Evolutionary conservation across 1,140 invertebrate genomes (phyloP).

Genomic region (Anagrus nilaparvatae): DNA sequence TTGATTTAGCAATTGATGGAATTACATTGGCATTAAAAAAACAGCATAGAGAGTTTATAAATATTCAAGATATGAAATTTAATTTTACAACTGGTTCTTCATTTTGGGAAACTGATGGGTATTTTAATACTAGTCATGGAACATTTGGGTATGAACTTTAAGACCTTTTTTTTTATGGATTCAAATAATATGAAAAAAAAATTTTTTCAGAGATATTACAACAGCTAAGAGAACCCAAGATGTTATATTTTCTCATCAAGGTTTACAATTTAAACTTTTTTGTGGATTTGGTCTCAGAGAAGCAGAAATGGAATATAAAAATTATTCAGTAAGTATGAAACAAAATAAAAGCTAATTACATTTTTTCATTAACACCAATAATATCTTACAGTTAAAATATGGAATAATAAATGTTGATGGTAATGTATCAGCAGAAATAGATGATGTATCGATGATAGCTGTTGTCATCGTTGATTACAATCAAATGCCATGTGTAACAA

Average conservation of each 20-base stretch:
- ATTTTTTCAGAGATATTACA: conserved; percentile 20
- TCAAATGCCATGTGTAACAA: conserved; percentile 13
- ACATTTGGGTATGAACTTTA: conserved; percentile 19
- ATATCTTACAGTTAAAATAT: conserved; percentile 15
- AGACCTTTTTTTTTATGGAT: too few relatives aligned
- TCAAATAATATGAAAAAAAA: too few relatives aligned
- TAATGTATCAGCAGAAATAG: conserved; percentile 14
- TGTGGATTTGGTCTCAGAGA: conserved; percentile 15
- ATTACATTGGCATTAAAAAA: conserved; percentile 9
- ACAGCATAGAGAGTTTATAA: conserved; percentile 10
- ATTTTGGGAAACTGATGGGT: conserved; percentile 12
- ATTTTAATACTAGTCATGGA: conserved; percentile 14
- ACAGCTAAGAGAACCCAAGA: conserved; percentile 18
- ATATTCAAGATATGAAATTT: conserved; percentile 16
- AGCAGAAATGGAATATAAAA: conserved; percentile 12
- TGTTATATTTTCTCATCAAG: conserved; percentile 8
- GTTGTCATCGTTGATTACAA: conserved; percentile 17
- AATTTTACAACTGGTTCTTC: conserved; percentile 3
- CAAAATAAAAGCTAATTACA: background rate
- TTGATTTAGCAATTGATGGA: conserved; percentile 12
- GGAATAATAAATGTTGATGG: conserved; percentile 18
- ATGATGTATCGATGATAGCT: conserved; percentile 13
- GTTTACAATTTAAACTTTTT: conserved; percentile 11
- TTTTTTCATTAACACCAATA: background rate
- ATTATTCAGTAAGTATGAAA: conserved; percentile 18